Percentiles rank a stretch among this genome's conserved stretches.
Conservation (phyloP, 2,888 invertebrate species). For the Candidula unifasciata region DNA sequence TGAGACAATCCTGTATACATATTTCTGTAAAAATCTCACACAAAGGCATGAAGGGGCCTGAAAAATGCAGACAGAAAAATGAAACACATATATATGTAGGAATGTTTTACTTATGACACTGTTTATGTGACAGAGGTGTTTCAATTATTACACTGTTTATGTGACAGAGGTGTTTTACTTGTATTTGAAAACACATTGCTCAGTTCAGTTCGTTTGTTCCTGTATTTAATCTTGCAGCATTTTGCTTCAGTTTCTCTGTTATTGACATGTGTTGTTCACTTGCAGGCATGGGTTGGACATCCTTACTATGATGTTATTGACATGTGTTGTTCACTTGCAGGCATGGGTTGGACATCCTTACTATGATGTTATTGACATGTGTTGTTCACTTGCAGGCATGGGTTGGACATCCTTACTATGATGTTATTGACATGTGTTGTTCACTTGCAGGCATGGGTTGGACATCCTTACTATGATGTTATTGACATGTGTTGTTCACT, state of each 20-base stretch:
- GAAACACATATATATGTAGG: no score
- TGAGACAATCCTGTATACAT: no score
- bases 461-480: conserved; percentile 99
- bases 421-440: conserved; percentile 93
- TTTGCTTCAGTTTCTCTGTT: neutral
- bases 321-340: conserved; percentile 79
- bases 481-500: conserved; percentile 86
- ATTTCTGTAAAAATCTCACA: no score
- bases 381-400: conserved; percentile 83
- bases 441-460: conserved; percentile 89
- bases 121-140: no score
- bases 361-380: conserved; percentile 99
- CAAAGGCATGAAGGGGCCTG: no score
- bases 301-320: conserved; percentile 99
- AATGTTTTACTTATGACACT: no score
- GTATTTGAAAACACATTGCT: no score
- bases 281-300: conserved; percentile 96
- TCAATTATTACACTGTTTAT: no score
- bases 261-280: neutral
- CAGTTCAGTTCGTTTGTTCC: no score
- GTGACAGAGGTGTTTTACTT: no score
- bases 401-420: conserved; percentile 99
- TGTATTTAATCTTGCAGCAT: neutral
- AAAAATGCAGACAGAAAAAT: no score
- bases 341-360: conserved; percentile 99